Conservation (phyloP, 2,113 vertebrate genomes). For the Nothoprocta pentlandii region DNA sequence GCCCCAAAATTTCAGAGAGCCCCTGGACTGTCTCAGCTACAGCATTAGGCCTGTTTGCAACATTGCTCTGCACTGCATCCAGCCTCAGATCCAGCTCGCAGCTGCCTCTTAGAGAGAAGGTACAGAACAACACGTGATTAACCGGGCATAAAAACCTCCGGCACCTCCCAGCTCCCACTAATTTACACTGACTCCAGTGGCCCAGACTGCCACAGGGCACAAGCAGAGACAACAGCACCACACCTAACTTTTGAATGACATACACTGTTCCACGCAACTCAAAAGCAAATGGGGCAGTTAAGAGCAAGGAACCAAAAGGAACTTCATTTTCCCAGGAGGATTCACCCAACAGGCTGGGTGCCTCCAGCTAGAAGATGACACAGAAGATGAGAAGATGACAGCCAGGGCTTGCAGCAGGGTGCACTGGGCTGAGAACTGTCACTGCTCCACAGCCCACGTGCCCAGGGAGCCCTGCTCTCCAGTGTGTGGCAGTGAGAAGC, state of each 20-base stretch:
- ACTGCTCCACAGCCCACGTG: not conserved
- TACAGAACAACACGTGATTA: not conserved
- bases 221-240: not conserved
- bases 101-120: not conserved
- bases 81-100: not conserved
- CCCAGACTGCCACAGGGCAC: too few species aligned
- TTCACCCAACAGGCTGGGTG: not conserved
- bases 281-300: not conserved
- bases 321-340: not conserved
- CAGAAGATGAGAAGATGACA: too few species aligned
- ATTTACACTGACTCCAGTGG: too few species aligned
- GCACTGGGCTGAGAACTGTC: not conserved
- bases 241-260: not conserved
- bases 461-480: too few species aligned
- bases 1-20: not conserved
- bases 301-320: not conserved
- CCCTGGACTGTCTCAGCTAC: not conserved
- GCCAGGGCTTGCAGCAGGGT: not conserved
- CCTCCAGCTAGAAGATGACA: not conserved
- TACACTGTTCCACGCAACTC: not conserved
- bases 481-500: not conserved
- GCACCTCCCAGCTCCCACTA: not conserved
- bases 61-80: not conserved
- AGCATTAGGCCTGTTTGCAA: not conserved
- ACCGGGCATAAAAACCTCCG: accelerated